Conservation (phyloP, 2,888 invertebrate genomes). For the Nowickia ferox region DNA sequence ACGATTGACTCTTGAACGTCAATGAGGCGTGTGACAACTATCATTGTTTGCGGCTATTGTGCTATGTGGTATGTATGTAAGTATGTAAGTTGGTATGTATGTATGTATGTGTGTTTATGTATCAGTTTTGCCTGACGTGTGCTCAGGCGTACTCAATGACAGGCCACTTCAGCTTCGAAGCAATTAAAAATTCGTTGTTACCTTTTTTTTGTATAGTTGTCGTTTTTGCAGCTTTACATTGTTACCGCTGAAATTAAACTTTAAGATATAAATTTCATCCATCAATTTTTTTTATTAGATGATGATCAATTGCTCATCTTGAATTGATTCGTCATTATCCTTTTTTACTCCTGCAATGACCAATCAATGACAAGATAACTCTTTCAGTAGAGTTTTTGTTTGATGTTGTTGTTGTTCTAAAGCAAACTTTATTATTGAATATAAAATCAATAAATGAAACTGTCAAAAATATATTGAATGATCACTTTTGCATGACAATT, state of each 20-base stretch:
- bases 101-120: not conserved
- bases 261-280: constrained; percentile 42
- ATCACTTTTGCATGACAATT: constrained; percentile 53
- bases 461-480: constrained; percentile 71
- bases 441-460: constrained; percentile 35
- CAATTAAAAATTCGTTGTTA: constrained; percentile 62
- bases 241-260: not conserved
- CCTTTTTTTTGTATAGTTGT: constrained; percentile 46
- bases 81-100: not conserved
- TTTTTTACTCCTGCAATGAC: constrained; percentile 52
- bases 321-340: constrained; percentile 66
- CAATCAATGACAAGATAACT: constrained; percentile 68
- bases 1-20: constrained; percentile 64
- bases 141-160: constrained; percentile 28
- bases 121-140: constrained; percentile 24
- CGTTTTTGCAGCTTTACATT: constrained; percentile 19
- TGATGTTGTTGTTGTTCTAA: not conserved
- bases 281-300: constrained; percentile 65
- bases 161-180: constrained; percentile 41
- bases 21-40: constrained; percentile 69
- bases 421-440: constrained; percentile 3
- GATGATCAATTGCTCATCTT: constrained; percentile 63
- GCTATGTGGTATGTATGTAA: not conserved
- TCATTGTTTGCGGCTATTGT: constrained; percentile 47
- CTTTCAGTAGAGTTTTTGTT: constrained; percentile 40